Conservation (phyloP, 2,797 vertebrate species). For the Sarcoramphus papa region DNA sequence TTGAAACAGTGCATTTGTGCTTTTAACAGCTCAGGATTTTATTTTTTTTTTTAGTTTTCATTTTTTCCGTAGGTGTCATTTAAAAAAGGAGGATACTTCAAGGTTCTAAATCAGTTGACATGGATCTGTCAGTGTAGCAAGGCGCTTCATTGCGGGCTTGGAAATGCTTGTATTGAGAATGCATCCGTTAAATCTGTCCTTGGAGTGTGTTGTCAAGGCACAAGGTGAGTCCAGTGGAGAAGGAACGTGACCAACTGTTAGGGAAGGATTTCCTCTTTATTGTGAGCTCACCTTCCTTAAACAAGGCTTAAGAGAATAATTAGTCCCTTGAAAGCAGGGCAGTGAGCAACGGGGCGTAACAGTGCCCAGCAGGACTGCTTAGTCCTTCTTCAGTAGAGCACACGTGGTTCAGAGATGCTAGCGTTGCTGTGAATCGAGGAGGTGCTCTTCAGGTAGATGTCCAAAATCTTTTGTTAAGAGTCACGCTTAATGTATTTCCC, state of each 20-base stretch:
- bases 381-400: background rate
- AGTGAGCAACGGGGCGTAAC: background rate
- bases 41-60: background rate
- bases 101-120: rapidly evolving
- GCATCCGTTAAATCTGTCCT: background rate
- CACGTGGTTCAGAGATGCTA: rapidly evolving
- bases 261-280: conserved; percentile 6
- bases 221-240: background rate
- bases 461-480: background rate
- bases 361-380: background rate
- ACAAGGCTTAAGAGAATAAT: conserved; percentile 25
- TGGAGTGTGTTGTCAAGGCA: background rate
- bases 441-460: background rate
- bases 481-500: rapidly evolving
- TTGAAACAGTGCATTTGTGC: background rate
- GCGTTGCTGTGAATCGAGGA: rapidly evolving
- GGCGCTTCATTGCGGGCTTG: background rate
- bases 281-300: conserved; percentile 15
- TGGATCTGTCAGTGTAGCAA: background rate
- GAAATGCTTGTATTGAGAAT: background rate
- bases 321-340: conserved; percentile 17
- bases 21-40: background rate
- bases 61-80: background rate
- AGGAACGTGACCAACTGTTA: background rate
- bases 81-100: background rate